Evolutionary conservation across 2,113 vertebrate genomes (phyloP), one percentile per base, ranked within the genome.

Genomic region (Sarotherodon lohbergeri): DNA sequence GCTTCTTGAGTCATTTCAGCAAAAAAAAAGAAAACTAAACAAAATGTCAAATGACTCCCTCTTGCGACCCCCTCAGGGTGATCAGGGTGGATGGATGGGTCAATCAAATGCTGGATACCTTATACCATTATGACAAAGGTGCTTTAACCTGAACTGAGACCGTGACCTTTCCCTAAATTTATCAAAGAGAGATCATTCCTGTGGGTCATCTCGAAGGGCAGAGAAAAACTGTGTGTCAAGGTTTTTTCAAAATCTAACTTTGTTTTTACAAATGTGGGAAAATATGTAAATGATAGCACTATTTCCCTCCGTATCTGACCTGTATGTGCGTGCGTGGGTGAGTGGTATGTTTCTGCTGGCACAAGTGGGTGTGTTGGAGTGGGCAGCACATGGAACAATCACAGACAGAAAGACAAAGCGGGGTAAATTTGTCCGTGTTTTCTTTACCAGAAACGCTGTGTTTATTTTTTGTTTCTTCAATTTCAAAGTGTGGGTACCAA

Each of bases 391-490:
- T 54, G 84, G 86, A 85, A 86, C 86, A 59, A 84, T 84, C 52
- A 29, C 82, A 82, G 90, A 84, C 86, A 81, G 52, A 92, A 91
- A 95, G 89, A 85, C 90, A 90, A 92, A 88, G 82, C 50, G 83
- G 92, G 52, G 88, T 84, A 76, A 90, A 93, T 90, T 73, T 24
- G 85, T 82, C 89, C 52, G 24, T 96, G 93, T 96, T 96, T 95
- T 96, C 93, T 92, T 95, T 95, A 91, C 88, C 85, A 88, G 83
- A 80, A 91, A 91, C 14, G 73, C 22, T 13, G 22, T 95, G 94
- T 96, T 97, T 97, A 95, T 96, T 96, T 96, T 95, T 34, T 85
- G 92, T 95, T 94, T 95, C 94, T 96, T 95, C 11, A 90, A 91
- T 97, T 97, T 97, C 96, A 96, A 95, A 96, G 94, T 85, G 84